A percentile compares a stretch with the other conserved stretches of the same genome.
Conservation (phyloP, 2,888 invertebrate species). For the Nymphalis urticae region DNA sequence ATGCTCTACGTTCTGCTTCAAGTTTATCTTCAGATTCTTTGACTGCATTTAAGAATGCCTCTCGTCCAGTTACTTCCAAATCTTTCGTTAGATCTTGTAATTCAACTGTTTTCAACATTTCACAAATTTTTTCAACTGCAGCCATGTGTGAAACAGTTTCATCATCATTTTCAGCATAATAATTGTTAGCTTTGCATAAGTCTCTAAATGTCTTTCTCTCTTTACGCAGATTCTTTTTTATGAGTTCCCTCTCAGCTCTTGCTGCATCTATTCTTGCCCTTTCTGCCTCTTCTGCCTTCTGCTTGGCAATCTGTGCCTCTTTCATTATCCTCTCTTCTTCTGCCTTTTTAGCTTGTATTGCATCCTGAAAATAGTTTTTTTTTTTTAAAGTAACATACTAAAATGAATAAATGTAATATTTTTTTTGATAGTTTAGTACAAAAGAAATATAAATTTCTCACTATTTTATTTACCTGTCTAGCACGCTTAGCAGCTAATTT, state of each 20-base stretch:
- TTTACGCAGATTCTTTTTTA: slow-evolving; percentile 92
- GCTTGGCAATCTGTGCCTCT: slow-evolving; percentile 88
- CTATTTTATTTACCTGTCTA: slow-evolving; percentile 80
- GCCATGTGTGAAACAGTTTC: slow-evolving; percentile 92
- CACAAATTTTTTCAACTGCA: slow-evolving; percentile 95
- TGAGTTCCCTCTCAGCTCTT: slow-evolving; percentile 91
- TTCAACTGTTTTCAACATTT: slow-evolving; percentile 86
- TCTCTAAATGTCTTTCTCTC: slow-evolving; percentile 91
- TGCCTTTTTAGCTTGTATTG: slow-evolving; percentile 89
- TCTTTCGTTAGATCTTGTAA: slow-evolving; percentile 88
- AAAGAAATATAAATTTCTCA: too few relatives aligned
- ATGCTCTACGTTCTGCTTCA: slow-evolving; percentile 87
- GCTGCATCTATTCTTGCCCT: slow-evolving; percentile 90
- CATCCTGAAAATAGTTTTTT: slow-evolving; percentile 75
- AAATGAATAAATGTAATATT: too few relatives aligned
- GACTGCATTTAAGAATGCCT: slow-evolving; percentile 85
- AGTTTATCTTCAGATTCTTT: slow-evolving; percentile 87
- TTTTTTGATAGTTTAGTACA: too few relatives aligned
- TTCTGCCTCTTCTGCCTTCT: slow-evolving; percentile 90
- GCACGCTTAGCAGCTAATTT: slow-evolving; percentile 95
- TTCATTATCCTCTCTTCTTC: slow-evolving; percentile 89
- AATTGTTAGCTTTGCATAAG: slow-evolving; percentile 90
- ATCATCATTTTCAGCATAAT: slow-evolving; percentile 86
- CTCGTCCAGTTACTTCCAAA: slow-evolving; percentile 83
- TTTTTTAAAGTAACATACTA: too few relatives aligned